Conservation (phyloP, 1,140 invertebrate genomes). For the Camponotus vicinus region DNA sequence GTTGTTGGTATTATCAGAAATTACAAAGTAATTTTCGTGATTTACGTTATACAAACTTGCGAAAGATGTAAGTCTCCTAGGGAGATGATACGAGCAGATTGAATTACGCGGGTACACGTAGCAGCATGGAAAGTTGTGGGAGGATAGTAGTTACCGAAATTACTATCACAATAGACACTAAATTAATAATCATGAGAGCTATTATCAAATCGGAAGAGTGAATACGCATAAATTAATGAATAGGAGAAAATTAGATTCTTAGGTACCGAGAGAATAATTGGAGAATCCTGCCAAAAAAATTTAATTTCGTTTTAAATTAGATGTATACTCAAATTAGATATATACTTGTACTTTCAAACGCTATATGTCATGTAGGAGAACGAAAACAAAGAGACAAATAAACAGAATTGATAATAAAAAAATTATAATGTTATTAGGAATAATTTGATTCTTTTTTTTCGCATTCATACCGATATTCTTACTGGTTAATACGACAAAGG, state of each 20-base stretch:
- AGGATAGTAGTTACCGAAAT: neutral
- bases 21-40: neutral
- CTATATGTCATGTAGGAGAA: neutral
- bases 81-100: neutral
- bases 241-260: neutral
- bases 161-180: constrained; percentile 2
- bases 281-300: neutral
- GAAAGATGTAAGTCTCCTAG: neutral
- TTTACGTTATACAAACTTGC: neutral
- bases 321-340: no score
- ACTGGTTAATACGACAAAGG: neutral
- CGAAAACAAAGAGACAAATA: neutral
- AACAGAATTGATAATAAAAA: neutral
- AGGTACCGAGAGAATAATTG: neutral
- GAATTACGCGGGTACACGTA: neutral
- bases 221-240: neutral
- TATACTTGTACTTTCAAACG: neutral
- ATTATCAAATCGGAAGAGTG: neutral
- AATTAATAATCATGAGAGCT: neutral
- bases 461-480: neutral
- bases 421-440: neutral
- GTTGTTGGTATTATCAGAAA: neutral
- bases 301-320: neutral
- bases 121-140: neutral
- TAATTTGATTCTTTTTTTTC: neutral